Base-by-base conservation (phyloP, 1,140 invertebrate species). In the Gonioctena quinquepunctata region DNA sequence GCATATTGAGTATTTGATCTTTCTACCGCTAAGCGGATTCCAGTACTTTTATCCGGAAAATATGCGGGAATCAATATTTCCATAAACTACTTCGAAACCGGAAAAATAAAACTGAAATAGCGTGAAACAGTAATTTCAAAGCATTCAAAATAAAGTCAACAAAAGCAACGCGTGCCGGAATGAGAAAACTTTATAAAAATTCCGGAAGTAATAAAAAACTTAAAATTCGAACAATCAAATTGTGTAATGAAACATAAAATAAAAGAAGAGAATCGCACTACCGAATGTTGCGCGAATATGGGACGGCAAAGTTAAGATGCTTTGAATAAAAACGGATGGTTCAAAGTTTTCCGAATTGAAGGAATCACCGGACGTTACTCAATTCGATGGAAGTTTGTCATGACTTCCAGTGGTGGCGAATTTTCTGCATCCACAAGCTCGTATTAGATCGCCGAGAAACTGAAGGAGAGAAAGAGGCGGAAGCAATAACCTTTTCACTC, bases 301-400 rank as follows among this genome's bases (percentile, higher is more conserved):
- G n/a, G n/a, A n/a, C n/a, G n/a, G n/a, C n/a, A n/a, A n/a, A n/a
- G n/a, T n/a, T n/a, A n/a, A n/a, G n/a, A n/a, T n/a, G n/a, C 13
- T 42, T 8, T 11, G 16, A 67, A 66, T 66, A 48, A 67, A 71
- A 74, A 62, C 66, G 71, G 68, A 52, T 65, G 70, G 50, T 59
- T 42, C 59, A 57, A 68, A 74, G 49, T 74, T 74, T 71, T 28
- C 25, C 65, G 64, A 74, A 74, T 74, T 74, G 68, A 65, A 70
- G 66, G 61, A 74, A 74, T 70, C 69, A 42, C 26, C 52, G 61
- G 68, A 63, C 72, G 66, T 67, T 71, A 66, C 64, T 67, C 59
- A 73, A 73, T 70, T 73, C 68, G 64, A 61, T 60, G 65, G 3
- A 26, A 66, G 68, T 70, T 66, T 8, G 6, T 18, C 22, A 23